Percentiles rank a stretch among this genome's conserved stretches.
phyloP scores from a whole-genome alignment of 2,113 vertebrate species.

The Eudyptes chrysolophus region DNA sequence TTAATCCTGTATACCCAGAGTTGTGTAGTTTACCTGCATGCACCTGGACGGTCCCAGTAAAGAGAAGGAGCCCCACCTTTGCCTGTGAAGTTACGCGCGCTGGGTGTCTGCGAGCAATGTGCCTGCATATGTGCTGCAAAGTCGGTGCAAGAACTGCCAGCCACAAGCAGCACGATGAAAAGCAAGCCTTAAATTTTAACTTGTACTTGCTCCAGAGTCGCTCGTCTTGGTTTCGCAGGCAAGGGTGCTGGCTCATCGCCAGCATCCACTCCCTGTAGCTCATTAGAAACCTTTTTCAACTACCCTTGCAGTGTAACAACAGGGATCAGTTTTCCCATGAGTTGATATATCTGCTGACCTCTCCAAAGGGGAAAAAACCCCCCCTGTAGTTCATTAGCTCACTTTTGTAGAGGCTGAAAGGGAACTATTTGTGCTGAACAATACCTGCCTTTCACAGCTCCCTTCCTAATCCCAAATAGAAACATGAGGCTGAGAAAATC shows the following conservation, averaged over 20 bases:
- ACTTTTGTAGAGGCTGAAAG: slow-evolving; percentile 18
- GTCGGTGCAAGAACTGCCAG: background rate
- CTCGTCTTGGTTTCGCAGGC: background rate
- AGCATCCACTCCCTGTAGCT: background rate
- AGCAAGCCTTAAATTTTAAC: background rate
- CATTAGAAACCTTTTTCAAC: slow-evolving; percentile 5
- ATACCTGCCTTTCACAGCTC: slow-evolving; percentile 35
- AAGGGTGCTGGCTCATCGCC: background rate
- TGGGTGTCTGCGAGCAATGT: background rate
- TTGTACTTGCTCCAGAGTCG: background rate
- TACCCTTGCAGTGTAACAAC: background rate
- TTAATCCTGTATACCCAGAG: background rate
- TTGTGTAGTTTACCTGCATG: background rate
- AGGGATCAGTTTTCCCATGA: slow-evolving; percentile 10
- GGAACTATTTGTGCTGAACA: slow-evolving; percentile 30
- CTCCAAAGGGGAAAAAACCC: background rate
- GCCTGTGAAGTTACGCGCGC: rapidly evolving
- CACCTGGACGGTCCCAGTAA: background rate
- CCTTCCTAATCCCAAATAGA: slow-evolving; percentile 27
- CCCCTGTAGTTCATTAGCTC: slow-evolving; percentile 43
- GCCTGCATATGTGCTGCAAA: rapidly evolving
- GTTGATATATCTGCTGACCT: slow-evolving; percentile 19
- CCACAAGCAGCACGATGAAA: rapidly evolving
- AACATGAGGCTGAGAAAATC: slow-evolving; percentile 36
- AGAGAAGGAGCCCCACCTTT: background rate